Evolutionary conservation across 2,113 vertebrate genomes (phyloP), one percentile per base, ranked within the genome.

Genomic region (Psittacara wagleri): DNA sequence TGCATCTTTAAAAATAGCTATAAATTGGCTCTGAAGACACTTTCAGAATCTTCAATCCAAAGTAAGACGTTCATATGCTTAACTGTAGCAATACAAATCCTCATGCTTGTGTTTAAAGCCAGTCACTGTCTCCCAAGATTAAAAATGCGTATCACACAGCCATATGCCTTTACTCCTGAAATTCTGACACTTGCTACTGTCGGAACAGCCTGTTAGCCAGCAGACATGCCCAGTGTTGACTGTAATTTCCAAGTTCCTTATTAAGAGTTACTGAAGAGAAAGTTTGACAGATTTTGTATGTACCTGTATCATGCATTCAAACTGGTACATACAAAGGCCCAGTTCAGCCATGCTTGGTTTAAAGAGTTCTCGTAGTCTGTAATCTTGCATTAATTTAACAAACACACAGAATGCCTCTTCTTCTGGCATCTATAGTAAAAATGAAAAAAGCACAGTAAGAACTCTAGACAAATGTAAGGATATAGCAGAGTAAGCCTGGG

Each of bases 291-390:
- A 94, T 55, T 88, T 72, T 20, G 57, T 24, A 69, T 83, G 83
- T 98, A 99, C 99, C 99, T 99, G 99, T 96, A 99, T 99, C 99
- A 99, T 99, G 96, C 93, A 98, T 97, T 99, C 99, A 98, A 99
- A 99, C 97, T 99, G 99, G 97, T 99, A 99, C 99, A 99, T 99
- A 98, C 99, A 99, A 91, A 99, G 99, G 48, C 99, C 99, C 97
- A 99, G 97, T 94, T 99, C 99, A 59, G 99, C 99, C 99, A 99
- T 99, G 88, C 98, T 99, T 90, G 99, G 99, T 95, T 99, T 99
- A 97, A 99, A 99, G 94, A 99, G 99, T 97, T 99, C 99, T 91
- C 99, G 98, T 75, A 99, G 98, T 92, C 99, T 98, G 97, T 99
- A 99, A 93, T 99, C 99, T 96, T 99, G 99, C 99, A 99, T 99